A percentile compares a stretch with the other conserved stretches of the same genome.
phyloP scores from a whole-genome alignment of 2,113 vertebrate species.

The Murina feae region DNA sequence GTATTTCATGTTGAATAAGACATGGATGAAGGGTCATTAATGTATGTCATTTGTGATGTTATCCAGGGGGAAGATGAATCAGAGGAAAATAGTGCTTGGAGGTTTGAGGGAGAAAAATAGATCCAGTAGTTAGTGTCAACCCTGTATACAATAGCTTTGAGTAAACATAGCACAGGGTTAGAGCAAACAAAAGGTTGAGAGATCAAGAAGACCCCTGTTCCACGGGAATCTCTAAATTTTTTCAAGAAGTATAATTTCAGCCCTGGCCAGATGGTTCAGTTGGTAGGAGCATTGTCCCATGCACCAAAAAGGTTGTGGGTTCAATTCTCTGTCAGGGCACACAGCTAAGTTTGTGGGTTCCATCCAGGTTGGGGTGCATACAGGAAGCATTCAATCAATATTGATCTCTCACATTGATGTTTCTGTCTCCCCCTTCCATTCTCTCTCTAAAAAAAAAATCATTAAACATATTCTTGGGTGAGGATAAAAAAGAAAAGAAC shows the following conservation, averaged over 20 bases:
- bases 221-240: not conserved
- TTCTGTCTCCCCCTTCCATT: not conserved
- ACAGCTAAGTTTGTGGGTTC: not conserved
- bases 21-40: not conserved
- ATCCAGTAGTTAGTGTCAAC: not conserved
- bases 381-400: not conserved
- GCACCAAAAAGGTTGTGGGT: not conserved
- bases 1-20: not conserved
- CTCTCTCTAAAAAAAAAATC: not conserved
- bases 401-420: not conserved
- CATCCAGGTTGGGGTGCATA: not conserved
- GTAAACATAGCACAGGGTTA: not conserved
- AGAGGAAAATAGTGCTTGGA: not conserved
- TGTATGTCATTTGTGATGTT: not conserved
- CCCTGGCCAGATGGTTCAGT: not conserved
- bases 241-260: not conserved
- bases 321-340: too few relatives aligned
- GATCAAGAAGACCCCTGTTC: not conserved
- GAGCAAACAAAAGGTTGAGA: not conserved
- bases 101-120: not conserved
- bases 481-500: not conserved
- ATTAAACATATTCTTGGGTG: not conserved
- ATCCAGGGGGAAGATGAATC: not conserved
- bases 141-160: not conserved
- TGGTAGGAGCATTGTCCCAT: not conserved